Base-by-base conservation (phyloP, 2,797 vertebrate species). In the Erethizon dorsatum region DNA sequence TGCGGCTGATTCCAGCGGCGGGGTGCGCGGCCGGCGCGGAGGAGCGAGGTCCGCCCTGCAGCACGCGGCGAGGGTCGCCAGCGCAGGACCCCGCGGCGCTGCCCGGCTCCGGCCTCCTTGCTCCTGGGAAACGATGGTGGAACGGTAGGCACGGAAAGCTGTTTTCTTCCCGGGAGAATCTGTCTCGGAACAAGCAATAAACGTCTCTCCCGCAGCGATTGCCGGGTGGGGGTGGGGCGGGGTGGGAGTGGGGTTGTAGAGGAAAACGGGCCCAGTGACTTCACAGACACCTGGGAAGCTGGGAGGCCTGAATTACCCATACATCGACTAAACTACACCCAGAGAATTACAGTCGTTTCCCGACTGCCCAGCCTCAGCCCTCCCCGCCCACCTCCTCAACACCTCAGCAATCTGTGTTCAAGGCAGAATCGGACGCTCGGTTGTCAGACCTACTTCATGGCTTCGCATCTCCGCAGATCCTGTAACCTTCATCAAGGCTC, bases 1-100 rank as follows among this genome's bases (percentile, higher is more conserved):
- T n/a, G 7, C 37, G 86, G 56, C 33, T 41, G 0, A 8, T 2
- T 0, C 50, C 13, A 0, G 83, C 75, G 1, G 50, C 20, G 14
- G 5, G 20, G 52, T 7, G 52, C 52, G 12, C 7, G 57, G n/a
- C 18, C 50, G 86, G 63, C 41, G 0, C 13, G 33, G 13, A 13
- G 9, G 18, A 0, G 22, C 13, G 28, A 0, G 14, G n/a, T 10
- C 65, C 2, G 20, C 22, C 3, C 10, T 28, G 37, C 24, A 20
- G 73, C 73, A 8, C 73, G 10, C 45, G 20, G 20, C n/a, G n/a
- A 47, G 28, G 37, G 18, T 15, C 15, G 11, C 61, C 2, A 77
- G 67, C 3, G 31, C 28, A 10, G 24, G 47, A 20, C 13, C 28
- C 52, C 0, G 15, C 12, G 59, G 20, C n/a, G 47, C 69, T 1